Evolutionary conservation across 2,797 vertebrate genomes (phyloP).

Genomic region (Xenentodon cancila): DNA sequence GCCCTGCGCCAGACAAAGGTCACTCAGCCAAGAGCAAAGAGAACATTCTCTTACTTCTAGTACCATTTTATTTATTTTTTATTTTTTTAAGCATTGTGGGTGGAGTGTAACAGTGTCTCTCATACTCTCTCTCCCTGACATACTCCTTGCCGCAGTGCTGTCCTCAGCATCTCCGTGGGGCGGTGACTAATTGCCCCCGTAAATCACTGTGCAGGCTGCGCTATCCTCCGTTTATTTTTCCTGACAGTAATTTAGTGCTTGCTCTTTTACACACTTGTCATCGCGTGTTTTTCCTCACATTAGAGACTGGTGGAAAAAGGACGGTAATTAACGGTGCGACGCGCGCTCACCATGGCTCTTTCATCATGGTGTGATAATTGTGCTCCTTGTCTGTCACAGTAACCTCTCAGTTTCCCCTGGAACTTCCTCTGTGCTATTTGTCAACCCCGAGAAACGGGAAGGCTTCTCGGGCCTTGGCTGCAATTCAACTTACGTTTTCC

Average conservation of each 20-base stretch:
- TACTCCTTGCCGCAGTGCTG: conserved; percentile 82
- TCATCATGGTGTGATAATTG: conserved; percentile 99
- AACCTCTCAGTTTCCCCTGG: conserved; percentile 89
- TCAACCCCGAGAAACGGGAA: conserved; percentile 85
- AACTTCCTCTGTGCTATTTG: conserved; percentile 89
- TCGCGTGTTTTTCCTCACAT: conserved; percentile 98
- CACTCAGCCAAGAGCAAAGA: conserved; percentile 65
- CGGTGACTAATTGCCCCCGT: conserved; percentile 99
- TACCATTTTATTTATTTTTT: conserved; percentile 48
- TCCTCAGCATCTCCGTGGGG: conserved; percentile 93
- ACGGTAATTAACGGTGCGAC: conserved; percentile 98
- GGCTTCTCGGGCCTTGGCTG: conserved; percentile 70
- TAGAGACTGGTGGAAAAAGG: conserved; percentile 98
- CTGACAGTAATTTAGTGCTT: conserved; percentile 99
- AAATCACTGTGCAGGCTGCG: conserved; percentile 91
- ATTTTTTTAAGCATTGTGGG: conserved; percentile 51
- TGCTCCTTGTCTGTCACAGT: conserved; percentile 98
- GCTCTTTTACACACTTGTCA: conserved; percentile 99
- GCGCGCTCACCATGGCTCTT: conserved; percentile 90
- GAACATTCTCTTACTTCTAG: conserved; percentile 55
- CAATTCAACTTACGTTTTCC: conserved; percentile 79
- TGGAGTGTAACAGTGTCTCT: conserved; percentile 65
- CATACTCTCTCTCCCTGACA: conserved; percentile 71
- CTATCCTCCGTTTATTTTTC: conserved; percentile 98
- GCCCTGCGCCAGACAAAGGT: conserved; percentile 67